Conservation (phyloP, 2,888 invertebrate genomes). For the Caenorhabditis imperialis region DNA sequence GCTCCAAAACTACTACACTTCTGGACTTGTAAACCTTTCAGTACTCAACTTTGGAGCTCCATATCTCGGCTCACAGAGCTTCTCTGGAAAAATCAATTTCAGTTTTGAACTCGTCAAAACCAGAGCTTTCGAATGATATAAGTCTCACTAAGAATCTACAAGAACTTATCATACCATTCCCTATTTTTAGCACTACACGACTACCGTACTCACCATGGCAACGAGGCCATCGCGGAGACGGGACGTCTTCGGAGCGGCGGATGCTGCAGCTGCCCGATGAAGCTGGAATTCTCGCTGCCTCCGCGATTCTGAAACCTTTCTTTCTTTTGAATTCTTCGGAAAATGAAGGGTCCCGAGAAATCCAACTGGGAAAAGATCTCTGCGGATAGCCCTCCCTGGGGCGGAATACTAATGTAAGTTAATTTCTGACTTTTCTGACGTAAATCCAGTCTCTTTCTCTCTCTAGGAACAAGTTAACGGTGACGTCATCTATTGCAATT, state of each 20-base stretch:
- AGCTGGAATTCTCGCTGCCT: conserved; percentile 25
- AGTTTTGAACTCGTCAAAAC: too few relatives aligned
- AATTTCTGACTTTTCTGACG: conserved; percentile 16
- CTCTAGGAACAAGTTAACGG: not conserved
- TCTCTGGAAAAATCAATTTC: too few relatives aligned
- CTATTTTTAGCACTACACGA: too few relatives aligned
- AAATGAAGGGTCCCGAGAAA: too few relatives aligned
- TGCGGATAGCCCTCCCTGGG: conserved; percentile 1
- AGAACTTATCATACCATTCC: too few relatives aligned
- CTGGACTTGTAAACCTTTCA: too few relatives aligned
- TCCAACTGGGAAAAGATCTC: too few relatives aligned
- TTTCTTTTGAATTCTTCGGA: not conserved
- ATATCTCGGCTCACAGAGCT: too few relatives aligned
- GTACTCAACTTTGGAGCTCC: too few relatives aligned
- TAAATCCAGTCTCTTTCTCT: not conserved
- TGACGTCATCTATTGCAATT: not conserved
- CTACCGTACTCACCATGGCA: conserved; percentile 52
- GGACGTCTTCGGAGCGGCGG: conserved; percentile 55
- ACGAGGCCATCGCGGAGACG: conserved; percentile 58
- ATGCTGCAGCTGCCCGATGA: conserved; percentile 54
- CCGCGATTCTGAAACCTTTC: conserved; percentile 12
- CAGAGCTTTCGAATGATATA: too few relatives aligned
- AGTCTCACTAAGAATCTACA: too few relatives aligned
- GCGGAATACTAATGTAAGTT: conserved; percentile 39
- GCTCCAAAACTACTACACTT: too few relatives aligned